Evolutionary conservation across 2,113 vertebrate genomes (phyloP), one percentile per base, ranked within the genome.

Genomic region (Chamaetylas fuelleborni): DNA sequence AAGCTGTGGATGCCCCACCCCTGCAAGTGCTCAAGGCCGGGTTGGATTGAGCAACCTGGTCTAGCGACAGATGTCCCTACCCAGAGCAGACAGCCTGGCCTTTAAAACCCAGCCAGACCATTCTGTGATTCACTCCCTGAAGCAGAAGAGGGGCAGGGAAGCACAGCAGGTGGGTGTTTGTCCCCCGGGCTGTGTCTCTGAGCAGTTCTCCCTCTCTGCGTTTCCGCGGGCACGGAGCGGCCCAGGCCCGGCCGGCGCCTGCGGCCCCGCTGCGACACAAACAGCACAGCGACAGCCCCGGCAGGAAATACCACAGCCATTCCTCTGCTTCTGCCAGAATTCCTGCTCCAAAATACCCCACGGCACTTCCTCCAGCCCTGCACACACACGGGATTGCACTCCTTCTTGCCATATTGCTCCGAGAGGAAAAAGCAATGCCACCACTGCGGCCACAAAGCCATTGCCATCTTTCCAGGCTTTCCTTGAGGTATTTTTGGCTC

Each of bases 301-400:
- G 50, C 91, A 95, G 96, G 95, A 95, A 95, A 97, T 95, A 89
- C 92, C 96, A 96, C 91, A 92, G 89, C 19, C 71, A 90, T 96
- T 96, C 93, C 93, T 80, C 80, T 86, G 8, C 82, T 94, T 94
- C 95, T 89, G 73, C 65, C 72, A 79, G 34, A 38, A 95, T 82
- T 94, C 80, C 81, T 97, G 36, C 89, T 87, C 89, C 19, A 2
- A 92, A 92, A 84, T 50, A 72, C 74, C 80, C 8, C 5, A 26
- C 14, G 38, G 93, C 87, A 91, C 92, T 97, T 97, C 95, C 95
- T 92, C 77, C 38, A 65, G 87, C 84, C 78, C 60, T 1, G 8
- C 50, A 85, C 92, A 95, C 93, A 95, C 95, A 87, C 13, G 54
- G 70, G 17, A 53, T 89, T 92, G 87, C 47, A 45, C 53, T 87